These are phyloP conservation scores for Hirtodrosophila histrioides DNA, from an alignment of 2,888 invertebrate species.

Conservation along the genomic window DNA sequence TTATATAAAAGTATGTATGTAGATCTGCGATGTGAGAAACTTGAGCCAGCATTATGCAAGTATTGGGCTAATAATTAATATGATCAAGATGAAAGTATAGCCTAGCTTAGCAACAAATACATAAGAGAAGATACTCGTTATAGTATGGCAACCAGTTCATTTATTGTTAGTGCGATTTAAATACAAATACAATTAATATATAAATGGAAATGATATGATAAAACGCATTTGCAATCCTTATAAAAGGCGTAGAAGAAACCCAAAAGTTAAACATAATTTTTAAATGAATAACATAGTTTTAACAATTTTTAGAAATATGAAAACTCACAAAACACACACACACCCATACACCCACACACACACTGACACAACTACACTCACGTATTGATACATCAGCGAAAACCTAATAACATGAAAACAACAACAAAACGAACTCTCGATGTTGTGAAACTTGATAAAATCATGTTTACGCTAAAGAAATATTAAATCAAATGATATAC, in stretches of 20 bases:
- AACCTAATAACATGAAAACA: constrained; percentile 58
- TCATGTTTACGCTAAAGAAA: constrained; percentile 77
- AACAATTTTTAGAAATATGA: constrained; percentile 63
- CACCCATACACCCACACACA: constrained; percentile 16
- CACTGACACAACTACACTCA: constrained; percentile 28
- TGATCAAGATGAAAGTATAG: constrained; percentile 50
- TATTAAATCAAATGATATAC: constrained; percentile 42
- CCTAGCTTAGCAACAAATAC: constrained; percentile 40
- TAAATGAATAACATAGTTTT: constrained; percentile 67
- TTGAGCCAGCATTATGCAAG: constrained; percentile 23
- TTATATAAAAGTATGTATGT: constrained; percentile 46
- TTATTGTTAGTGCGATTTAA: constrained; percentile 57
- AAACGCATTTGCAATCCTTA: constrained; percentile 70
- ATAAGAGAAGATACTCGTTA: too few relatives aligned
- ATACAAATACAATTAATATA: constrained; percentile 45
- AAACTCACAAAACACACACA: constrained; percentile 27
- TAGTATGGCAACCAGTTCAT: constrained; percentile 54
- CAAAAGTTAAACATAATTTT: constrained; percentile 80
- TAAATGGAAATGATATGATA: constrained; percentile 38
- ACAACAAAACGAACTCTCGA: constrained; percentile 83
- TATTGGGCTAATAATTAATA: constrained; percentile 8
- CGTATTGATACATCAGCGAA: constrained; percentile 57
- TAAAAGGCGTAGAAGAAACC: constrained; percentile 61
- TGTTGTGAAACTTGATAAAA: constrained; percentile 84
- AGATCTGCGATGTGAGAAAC: constrained; percentile 53